Percentiles rank a stretch among this genome's conserved stretches.
These are phyloP conservation scores for Progne subis DNA, from an alignment of 2,113 vertebrate species.

Conservation along the genomic window DNA sequence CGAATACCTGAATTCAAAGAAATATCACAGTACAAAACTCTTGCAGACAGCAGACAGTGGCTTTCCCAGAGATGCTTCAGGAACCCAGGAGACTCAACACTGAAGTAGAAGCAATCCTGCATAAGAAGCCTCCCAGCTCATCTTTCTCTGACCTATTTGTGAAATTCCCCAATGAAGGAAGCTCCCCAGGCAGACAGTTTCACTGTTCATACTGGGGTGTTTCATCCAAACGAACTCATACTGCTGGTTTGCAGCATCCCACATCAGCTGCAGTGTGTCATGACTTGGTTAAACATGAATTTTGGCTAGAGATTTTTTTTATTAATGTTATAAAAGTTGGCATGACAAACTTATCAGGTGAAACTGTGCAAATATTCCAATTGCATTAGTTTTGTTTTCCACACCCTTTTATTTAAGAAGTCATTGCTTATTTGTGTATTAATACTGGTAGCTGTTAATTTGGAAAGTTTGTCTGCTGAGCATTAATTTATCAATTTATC, in stretches of 20 bases:
- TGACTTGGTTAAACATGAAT: neutral
- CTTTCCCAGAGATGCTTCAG: neutral
- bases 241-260: neutral
- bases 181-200: neutral
- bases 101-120: neutral
- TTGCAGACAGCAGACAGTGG: neutral
- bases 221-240: neutral
- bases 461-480: neutral
- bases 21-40: neutral
- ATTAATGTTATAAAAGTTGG: neutral
- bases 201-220: neutral
- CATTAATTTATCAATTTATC: neutral
- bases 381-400: neutral
- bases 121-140: neutral
- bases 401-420: neutral
- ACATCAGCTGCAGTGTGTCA: neutral
- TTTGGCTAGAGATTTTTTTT: neutral
- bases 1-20: neutral
- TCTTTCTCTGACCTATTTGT: conserved; percentile 35
- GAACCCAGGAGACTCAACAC: neutral
- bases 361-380: neutral
- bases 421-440: neutral
- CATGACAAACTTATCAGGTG: neutral
- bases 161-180: neutral
- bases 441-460: neutral